Base-by-base conservation (phyloP, 1,140 invertebrate species). In the Heliothis subflexa region DNA sequence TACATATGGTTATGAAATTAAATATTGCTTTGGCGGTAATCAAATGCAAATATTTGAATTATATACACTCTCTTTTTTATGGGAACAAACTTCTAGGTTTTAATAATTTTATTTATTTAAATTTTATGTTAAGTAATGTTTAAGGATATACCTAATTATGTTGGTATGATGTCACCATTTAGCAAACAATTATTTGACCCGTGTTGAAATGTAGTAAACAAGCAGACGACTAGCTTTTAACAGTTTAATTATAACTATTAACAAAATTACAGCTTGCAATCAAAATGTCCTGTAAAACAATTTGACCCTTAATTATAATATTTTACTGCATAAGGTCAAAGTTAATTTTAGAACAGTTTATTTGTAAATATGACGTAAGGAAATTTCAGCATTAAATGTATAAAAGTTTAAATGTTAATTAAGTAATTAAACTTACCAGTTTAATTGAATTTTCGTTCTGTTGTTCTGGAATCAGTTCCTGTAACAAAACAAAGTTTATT, bases 381-480 rank as follows among this genome's bases (percentile, higher is more conserved):
- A 61, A 9, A 0, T 21, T 3, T 13, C 1, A 55, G n/a, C 47
- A 21, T 14, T 47, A 66, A 64, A 25, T 25, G 21, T 25, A 25
- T 25, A 25, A 25, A 64, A 13, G 10, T 21, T 66, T 13, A 28
- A 49, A 21, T 40, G 4, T 66, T 9, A 62, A 66, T 49, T 9
- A 49, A 66, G 16, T 21, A 49, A 62, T 40, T 21, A 49, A 49
- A n/a, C 66, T 70, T 28, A 70, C 66, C 66, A 70, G 49, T 28
- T 70, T n/a, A 52, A 14, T 25, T 70, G 1, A 25, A 28, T 28
- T n/a, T 21, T 70, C 14, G 16, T 49, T 70, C 66, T 14, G 66
- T 70, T 70, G 66, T 49, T 47, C 62, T 66, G 62, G 66, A 49
- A 28, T 70, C 25, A 28, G 21, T 52, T 18, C 13, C 66, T 70